Percentiles rank a stretch among this genome's conserved stretches.
phyloP scores from a whole-genome alignment of 2,797 vertebrate genomes.

The Octomys mimax region DNA sequence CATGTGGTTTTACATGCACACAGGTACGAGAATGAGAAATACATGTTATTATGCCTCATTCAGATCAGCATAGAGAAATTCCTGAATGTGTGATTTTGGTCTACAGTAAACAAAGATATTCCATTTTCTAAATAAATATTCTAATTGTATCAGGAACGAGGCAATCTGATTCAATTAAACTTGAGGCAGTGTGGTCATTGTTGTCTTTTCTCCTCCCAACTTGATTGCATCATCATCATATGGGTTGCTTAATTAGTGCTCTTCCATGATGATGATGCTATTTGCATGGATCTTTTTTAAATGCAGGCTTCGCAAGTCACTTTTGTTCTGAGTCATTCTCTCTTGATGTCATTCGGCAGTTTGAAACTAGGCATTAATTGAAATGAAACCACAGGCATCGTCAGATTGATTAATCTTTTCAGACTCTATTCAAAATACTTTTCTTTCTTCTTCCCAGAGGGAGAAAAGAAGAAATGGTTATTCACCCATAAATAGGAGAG shows the following conservation, averaged over 20 bases:
- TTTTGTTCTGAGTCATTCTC: conserved; percentile 80
- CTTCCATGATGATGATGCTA: conserved; percentile 48
- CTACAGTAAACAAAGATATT: conserved; percentile 49
- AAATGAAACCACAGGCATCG: conserved; percentile 80
- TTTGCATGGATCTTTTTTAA: conserved; percentile 54
- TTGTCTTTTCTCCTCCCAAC: conserved; percentile 56
- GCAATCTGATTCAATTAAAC: conserved; percentile 45
- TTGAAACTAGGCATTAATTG: conserved; percentile 77
- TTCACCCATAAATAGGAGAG: conserved; percentile 72
- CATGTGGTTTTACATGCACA: background rate
- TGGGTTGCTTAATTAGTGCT: conserved; percentile 73
- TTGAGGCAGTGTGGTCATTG: conserved; percentile 58
- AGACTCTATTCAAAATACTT: conserved; percentile 79
- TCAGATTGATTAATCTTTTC: conserved; percentile 72
- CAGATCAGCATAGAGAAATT: conserved; percentile 43
- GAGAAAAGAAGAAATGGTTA: conserved; percentile 22
- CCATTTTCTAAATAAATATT: conserved; percentile 62
- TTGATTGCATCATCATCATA: conserved; percentile 73
- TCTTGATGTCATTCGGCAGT: conserved; percentile 73
- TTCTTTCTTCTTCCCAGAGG: conserved; percentile 81
- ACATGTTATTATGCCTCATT: conserved; percentile 7
- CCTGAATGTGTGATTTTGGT: conserved; percentile 36
- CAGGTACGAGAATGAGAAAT: conserved; percentile 1
- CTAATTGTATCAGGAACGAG: conserved; percentile 43
- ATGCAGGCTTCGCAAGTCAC: conserved; percentile 61